Evolutionary conservation across 2,888 invertebrate species (phyloP), one percentile per base, ranked within the genome.

Genomic region (Nymphalis c-album): DNA sequence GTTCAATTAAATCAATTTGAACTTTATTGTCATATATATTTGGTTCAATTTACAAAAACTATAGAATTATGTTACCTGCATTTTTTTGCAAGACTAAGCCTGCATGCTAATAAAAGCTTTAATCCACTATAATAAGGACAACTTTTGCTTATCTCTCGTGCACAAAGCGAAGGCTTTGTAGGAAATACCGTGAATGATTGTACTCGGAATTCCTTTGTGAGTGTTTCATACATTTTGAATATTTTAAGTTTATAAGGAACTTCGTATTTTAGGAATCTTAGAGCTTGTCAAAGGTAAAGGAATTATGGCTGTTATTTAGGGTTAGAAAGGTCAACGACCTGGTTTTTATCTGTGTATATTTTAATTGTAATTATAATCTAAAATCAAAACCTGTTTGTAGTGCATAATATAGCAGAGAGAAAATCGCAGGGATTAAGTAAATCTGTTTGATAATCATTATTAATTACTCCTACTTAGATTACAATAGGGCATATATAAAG

Each of bases 201-300:
- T 70, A 74, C 73, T 72, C 77, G 78, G 78, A 85, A 86, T 87
- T 84, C 85, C 85, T 82, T 83, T 81, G 82, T 78, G 80, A 20
- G 20, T 55, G 53, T 77, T 77, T 80, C 80, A 79, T 81, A 73
- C 73, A 55, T 55, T 55, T 73, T 71, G 73, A 74, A 76, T 60
- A 47, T 68, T 64, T 63, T 45, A 66, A 48, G 40, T 46, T 57
- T 18, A 55, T 55, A 55, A 18, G 57, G 57, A 40, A 18, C 35
- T 57, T 40, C 10, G 18, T 57, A 57, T 18, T 57, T 57, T 40
- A 57, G 57, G 57, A 40, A 57, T 40, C 13, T 35, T 57, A 20
- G 35, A 4, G 18, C 18, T 57, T 40, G 57, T 57, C 57, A 40
- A 57, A 57, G 40, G 57, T 57, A 57, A 13, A 20, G 51, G 13